Base-by-base conservation (phyloP, 2,113 vertebrate genomes). In the Chrysochloris asiatica region DNA sequence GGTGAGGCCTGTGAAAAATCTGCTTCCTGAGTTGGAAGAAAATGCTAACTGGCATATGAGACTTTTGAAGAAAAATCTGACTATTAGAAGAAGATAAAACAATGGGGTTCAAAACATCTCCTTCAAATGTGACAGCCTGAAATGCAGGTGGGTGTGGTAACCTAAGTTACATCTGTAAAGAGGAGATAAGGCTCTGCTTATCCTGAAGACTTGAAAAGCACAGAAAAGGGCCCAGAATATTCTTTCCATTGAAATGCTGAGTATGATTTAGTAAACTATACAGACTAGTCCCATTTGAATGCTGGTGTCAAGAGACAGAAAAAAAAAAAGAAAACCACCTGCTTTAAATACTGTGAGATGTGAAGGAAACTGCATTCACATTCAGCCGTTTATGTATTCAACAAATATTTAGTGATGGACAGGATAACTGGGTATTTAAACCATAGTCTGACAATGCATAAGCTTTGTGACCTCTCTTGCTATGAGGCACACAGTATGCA, bases 181-280 rank as follows among this genome's bases (percentile, higher is more conserved):
- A 2, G 7, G 8, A 3, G 96, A 98, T 97, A 97, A 61, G 56
- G 17, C 13, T 11, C 5, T n/a, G 30, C 5, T 6, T 36, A 43
- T 16, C 67, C 0, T 3, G 54, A 14, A 43, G 4, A 1, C 24
- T 38, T 4, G 83, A 92, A 43, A 78, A 45, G 43, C 52, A 12
- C n/a, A 65, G 72, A 0, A 61, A 67, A 0, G n/a, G n/a, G 1
- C 14, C 21, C 48, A 11, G 48, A 11, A 47, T 81, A 30, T 73
- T 69, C 81, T 85, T 30, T 48, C 38, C 69, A 41, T 0, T 12
- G 36, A 22, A 45, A n/a, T 1, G 11, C 14, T 13, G 30, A 88
- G 28, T 4, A 0, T 48, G 73, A 76, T 77, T 77, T 11, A 21
- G 28, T 19, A 75, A 92, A 30, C 33, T 16, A 7, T 2, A 12